These are phyloP conservation scores for Tetraodon nigroviridis DNA, from an alignment of 2,113 vertebrate genomes.

Conservation along the genomic window DNA sequence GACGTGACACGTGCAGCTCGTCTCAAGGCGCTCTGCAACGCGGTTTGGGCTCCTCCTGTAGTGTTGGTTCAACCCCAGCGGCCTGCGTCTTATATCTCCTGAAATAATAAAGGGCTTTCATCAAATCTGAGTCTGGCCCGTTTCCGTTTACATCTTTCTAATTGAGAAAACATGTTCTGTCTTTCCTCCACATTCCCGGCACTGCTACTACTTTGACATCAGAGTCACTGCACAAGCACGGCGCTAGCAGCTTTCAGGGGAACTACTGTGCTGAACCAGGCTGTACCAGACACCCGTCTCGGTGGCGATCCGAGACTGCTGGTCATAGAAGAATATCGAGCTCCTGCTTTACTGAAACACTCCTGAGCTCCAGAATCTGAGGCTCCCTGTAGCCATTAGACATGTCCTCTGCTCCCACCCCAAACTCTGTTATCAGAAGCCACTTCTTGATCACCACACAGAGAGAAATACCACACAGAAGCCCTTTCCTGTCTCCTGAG, in stretches of 20 bases:
- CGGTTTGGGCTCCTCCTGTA: slow-evolving; percentile 9
- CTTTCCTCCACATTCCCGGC: slow-evolving; percentile 24
- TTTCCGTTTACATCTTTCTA: slow-evolving; percentile 30
- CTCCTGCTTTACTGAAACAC: slow-evolving; percentile 47
- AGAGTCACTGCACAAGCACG: slow-evolving; percentile 28
- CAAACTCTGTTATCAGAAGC: slow-evolving; percentile 37
- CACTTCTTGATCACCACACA: slow-evolving; percentile 25
- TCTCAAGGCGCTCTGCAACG: slow-evolving; percentile 11
- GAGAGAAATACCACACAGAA: slow-evolving; percentile 53
- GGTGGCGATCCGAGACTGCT: slow-evolving; percentile 57
- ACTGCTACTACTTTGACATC: slow-evolving; percentile 27
- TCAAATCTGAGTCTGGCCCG: slow-evolving; percentile 20
- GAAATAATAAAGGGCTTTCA: slow-evolving; percentile 40
- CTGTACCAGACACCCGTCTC: slow-evolving; percentile 43
- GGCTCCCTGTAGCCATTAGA: slow-evolving; percentile 51
- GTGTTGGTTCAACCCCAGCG: slow-evolving; percentile 44
- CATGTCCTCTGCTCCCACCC: slow-evolving; percentile 25
- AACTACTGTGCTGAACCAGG: slow-evolving; percentile 41
- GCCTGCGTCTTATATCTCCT: slow-evolving; percentile 26
- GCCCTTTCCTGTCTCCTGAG: slow-evolving; percentile 14
- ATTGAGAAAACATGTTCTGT: slow-evolving; percentile 34
- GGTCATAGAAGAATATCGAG: slow-evolving; percentile 50
- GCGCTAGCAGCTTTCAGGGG: slow-evolving; percentile 45
- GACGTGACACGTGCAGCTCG: slow-evolving; percentile 15
- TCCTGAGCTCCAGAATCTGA: slow-evolving; percentile 48